Percentiles rank a stretch among this genome's conserved stretches.
Evolutionary conservation across 64 coral and sea anemone genomes (phyloP).

Genomic region (Actinia equina): DNA sequence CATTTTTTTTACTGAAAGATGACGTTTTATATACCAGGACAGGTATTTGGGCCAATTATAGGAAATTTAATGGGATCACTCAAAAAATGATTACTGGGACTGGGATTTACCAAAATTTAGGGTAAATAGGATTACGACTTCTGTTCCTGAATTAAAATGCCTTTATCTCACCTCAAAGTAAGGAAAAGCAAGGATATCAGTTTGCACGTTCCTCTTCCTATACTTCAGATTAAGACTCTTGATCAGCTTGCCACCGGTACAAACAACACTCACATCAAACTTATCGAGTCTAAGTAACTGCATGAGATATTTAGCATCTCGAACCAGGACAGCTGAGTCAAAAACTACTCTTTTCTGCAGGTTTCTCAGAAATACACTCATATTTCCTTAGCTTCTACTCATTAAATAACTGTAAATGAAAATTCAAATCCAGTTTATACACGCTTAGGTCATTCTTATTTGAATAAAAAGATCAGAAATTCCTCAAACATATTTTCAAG

Average conservation of each 20-base stretch:
- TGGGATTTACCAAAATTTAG: too few species aligned
- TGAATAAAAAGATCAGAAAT: background rate
- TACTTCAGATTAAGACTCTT: slow-evolving; percentile 79
- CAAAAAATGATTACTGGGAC: too few species aligned
- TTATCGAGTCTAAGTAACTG: slow-evolving; percentile 48
- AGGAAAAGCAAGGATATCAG: slow-evolving; percentile 87
- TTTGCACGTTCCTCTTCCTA: slow-evolving; percentile 65
- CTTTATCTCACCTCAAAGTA: slow-evolving; percentile 62
- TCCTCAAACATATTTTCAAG: background rate
- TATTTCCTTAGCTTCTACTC: slow-evolving; percentile 2
- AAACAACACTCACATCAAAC: slow-evolving; percentile 80
- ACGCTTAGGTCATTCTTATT: background rate
- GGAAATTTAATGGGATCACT: too few species aligned
- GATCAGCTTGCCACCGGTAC: slow-evolving; percentile 67
- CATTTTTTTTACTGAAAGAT: too few species aligned
- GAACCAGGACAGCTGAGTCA: slow-evolving; percentile 30
- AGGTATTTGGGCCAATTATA: too few species aligned
- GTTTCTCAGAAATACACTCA: slow-evolving; percentile 80
- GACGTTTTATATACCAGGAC: too few species aligned
- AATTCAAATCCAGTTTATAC: background rate
- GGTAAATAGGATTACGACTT: too few species aligned
- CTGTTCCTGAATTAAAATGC: too few species aligned
- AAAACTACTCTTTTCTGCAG: slow-evolving; percentile 69
- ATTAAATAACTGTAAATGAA: background rate
- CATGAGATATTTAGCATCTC: slow-evolving; percentile 59